These are phyloP conservation scores for Lepus townsendii DNA, from an alignment of 2,797 vertebrate genomes.

Conservation along the genomic window DNA sequence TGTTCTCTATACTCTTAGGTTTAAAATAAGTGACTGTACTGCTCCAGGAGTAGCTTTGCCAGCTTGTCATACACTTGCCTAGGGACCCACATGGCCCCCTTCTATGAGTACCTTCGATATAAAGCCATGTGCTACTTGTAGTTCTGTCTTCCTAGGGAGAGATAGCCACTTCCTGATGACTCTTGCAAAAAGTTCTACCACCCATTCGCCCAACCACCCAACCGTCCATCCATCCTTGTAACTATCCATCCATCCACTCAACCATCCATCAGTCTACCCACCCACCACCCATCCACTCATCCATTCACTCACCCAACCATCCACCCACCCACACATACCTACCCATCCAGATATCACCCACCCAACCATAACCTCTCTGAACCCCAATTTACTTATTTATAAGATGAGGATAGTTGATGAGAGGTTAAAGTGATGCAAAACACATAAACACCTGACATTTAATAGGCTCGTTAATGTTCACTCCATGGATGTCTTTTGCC, in stretches of 20 bases:
- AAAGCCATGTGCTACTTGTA: background rate
- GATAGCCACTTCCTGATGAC: background rate
- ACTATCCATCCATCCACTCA: background rate
- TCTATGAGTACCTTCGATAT: background rate
- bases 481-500: background rate
- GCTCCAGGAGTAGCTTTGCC: background rate
- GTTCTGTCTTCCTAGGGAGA: background rate
- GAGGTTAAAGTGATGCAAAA: background rate
- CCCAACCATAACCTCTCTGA: background rate
- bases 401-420: background rate
- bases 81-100: background rate
- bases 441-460: background rate
- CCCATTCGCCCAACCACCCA: background rate
- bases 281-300: too few relatives aligned
- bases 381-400: background rate
- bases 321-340: background rate
- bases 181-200: background rate
- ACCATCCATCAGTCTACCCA: background rate
- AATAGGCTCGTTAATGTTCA: background rate
- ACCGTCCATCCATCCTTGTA: too few relatives aligned
- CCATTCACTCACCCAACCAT: too few relatives aligned
- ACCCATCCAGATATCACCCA: background rate
- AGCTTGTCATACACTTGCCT: background rate
- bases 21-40: background rate
- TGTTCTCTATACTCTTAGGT: background rate